Percentiles rank a stretch among this genome's conserved stretches.
Evolutionary conservation across 2,797 vertebrate genomes (phyloP).

Genomic region (Aulostomus chinensis): DNA sequence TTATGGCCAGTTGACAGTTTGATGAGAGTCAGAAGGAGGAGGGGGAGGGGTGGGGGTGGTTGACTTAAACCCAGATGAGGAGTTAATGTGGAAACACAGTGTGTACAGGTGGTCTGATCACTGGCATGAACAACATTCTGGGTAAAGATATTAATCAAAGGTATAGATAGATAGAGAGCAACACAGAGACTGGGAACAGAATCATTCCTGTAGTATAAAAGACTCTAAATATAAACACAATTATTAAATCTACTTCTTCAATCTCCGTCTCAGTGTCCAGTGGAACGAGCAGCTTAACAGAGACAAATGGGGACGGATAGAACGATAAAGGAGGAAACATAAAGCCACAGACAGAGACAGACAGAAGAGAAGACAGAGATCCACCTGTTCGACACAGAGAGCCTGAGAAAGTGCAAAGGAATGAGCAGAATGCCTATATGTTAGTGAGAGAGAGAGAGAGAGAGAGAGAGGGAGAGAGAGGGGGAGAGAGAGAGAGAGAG

Average conservation of each 20-base stretch:
- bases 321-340: conserved; percentile 36
- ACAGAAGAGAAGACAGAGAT: conserved; percentile 53
- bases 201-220: background rate
- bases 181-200: background rate
- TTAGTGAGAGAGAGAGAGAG: too few relatives aligned
- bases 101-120: conserved; percentile 10
- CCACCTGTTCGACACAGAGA: conserved; percentile 82
- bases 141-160: conserved; percentile 63
- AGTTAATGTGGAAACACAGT: conserved; percentile 17
- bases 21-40: conserved; percentile 44
- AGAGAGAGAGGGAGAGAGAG: too few relatives aligned
- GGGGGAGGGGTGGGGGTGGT: conserved; percentile 5
- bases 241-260: background rate
- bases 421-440: conserved; percentile 80
- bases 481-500: conserved; percentile 29
- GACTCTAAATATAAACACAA: background rate
- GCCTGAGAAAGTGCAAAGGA: conserved; percentile 86
- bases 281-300: too few relatives aligned
- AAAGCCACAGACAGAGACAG: conserved; percentile 27
- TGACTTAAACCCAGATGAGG: conserved; percentile 3
- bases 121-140: conserved; percentile 9
- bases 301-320: conserved; percentile 49
- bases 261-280: too few relatives aligned
- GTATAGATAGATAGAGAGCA: background rate
- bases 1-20: conserved; percentile 79